phyloP scores from a whole-genome alignment of 2,888 invertebrate genomes.

The Pachydiplax longipennis region DNA sequence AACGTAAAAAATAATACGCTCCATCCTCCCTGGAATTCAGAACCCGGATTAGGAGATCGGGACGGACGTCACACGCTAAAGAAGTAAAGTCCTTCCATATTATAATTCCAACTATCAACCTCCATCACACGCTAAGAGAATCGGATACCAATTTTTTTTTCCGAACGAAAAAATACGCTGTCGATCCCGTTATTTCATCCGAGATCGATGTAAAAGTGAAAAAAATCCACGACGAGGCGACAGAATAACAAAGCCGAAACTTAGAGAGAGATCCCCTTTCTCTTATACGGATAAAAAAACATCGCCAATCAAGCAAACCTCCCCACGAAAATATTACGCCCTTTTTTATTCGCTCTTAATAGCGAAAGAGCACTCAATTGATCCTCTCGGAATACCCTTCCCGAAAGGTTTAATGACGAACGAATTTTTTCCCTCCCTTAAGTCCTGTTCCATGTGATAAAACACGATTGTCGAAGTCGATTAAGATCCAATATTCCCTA shows the following conservation, averaged over 20 bases:
- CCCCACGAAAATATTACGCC: background rate
- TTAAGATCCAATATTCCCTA: background rate
- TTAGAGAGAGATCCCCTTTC: background rate
- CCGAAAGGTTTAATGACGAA: background rate
- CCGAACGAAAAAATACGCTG: background rate
- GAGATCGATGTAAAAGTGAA: background rate
- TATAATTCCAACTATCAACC: background rate
- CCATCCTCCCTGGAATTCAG: slow-evolving; percentile 1
- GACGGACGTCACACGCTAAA: background rate
- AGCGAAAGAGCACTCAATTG: background rate
- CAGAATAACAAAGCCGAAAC: background rate
- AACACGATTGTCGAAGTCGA: background rate
- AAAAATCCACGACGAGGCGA: background rate
- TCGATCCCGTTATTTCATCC: background rate
- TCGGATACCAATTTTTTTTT: background rate
- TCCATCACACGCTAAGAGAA: background rate
- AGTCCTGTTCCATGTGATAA: background rate
- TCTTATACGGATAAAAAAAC: background rate
- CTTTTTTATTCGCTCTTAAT: background rate
- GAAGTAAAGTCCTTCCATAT: background rate
- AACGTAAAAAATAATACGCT: background rate
- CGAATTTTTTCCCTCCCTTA: background rate
- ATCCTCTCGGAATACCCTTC: background rate
- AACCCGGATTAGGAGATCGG: background rate
- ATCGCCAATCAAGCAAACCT: background rate